A percentile compares a stretch with the other conserved stretches of the same genome.
These are phyloP conservation scores for Gymnothorax javanicus DNA, from an alignment of 2,797 vertebrate genomes.

Conservation along the genomic window DNA sequence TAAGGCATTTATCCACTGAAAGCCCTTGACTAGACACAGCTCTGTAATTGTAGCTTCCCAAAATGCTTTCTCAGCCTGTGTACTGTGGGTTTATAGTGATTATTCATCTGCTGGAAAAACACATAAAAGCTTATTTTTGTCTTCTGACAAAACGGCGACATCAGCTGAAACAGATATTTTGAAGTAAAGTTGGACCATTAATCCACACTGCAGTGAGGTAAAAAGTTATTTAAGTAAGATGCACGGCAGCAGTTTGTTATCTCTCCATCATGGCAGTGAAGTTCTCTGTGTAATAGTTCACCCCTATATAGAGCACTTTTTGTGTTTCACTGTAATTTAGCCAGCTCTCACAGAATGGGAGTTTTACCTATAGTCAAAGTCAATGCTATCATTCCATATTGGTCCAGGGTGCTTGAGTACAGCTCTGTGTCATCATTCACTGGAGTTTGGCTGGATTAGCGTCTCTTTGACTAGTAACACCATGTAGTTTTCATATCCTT, in stretches of 20 bases:
- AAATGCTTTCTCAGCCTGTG: neutral
- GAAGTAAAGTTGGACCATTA: conserved; percentile 9
- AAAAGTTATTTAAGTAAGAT: conserved; percentile 30
- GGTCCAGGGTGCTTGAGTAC: conserved; percentile 59
- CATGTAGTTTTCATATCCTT: neutral
- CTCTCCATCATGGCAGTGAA: conserved; percentile 48
- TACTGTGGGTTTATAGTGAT: neutral
- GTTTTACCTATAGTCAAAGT: conserved; percentile 31
- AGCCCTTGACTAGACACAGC: neutral
- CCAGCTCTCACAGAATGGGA: conserved; percentile 54
- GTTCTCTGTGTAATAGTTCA: conserved; percentile 45
- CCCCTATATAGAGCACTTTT: conserved; percentile 47
- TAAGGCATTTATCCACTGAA: conserved; percentile 13
- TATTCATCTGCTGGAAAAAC: neutral
- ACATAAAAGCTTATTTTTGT: conserved; percentile 26
- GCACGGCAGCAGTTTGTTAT: conserved; percentile 17
- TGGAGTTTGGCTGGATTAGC: conserved; percentile 40
- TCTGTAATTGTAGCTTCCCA: conserved; percentile 12
- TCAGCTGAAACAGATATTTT: neutral
- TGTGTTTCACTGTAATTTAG: conserved; percentile 60
- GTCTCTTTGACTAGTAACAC: conserved; percentile 42
- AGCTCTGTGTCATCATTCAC: conserved; percentile 37
- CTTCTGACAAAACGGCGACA: conserved; percentile 10
- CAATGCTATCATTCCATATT: conserved; percentile 45
- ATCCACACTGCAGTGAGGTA: conserved; percentile 2